phyloP scores from a whole-genome alignment of 2,797 vertebrate genomes.

The Halcyon leucocephala region DNA sequence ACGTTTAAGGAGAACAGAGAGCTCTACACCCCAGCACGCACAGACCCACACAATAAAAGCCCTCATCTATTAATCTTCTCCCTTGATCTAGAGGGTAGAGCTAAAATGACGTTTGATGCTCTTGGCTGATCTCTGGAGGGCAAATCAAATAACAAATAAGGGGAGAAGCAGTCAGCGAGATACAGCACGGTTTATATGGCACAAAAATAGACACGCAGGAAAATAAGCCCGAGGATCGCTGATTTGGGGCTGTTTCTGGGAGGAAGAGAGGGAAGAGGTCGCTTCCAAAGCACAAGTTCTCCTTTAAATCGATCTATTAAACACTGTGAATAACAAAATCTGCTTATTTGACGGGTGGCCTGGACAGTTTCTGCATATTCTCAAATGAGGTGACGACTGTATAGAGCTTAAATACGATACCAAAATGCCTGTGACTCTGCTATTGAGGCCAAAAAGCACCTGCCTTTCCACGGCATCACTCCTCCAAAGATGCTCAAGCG shows the following conservation, averaged over 20 bases:
- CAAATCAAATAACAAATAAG: slow-evolving; percentile 75
- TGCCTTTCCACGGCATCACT: accelerated
- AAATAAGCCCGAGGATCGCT: not conserved
- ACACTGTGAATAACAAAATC: not conserved
- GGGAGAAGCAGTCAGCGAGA: slow-evolving; percentile 19
- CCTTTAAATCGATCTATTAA: not conserved
- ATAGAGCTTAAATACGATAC: not conserved
- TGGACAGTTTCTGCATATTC: not conserved
- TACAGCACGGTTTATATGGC: not conserved
- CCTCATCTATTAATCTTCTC: slow-evolving; percentile 67
- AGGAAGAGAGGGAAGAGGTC: not conserved
- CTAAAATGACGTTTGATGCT: slow-evolving; percentile 56
- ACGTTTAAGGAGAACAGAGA: slow-evolving; percentile 13
- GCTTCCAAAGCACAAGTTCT: accelerated
- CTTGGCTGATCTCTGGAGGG: slow-evolving; percentile 68
- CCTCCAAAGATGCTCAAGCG: accelerated
- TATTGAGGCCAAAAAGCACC: accelerated
- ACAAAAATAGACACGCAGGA: not conserved
- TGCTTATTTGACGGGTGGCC: not conserved
- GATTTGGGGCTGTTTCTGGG: not conserved
- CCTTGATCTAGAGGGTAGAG: slow-evolving; percentile 39
- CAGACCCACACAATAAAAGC: not conserved
- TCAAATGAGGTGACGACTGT: not conserved
- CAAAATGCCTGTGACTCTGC: not conserved
- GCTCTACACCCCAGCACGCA: not conserved